phyloP scores from a whole-genome alignment of 1,140 invertebrate genomes.

The Lordiphosa collinella region DNA sequence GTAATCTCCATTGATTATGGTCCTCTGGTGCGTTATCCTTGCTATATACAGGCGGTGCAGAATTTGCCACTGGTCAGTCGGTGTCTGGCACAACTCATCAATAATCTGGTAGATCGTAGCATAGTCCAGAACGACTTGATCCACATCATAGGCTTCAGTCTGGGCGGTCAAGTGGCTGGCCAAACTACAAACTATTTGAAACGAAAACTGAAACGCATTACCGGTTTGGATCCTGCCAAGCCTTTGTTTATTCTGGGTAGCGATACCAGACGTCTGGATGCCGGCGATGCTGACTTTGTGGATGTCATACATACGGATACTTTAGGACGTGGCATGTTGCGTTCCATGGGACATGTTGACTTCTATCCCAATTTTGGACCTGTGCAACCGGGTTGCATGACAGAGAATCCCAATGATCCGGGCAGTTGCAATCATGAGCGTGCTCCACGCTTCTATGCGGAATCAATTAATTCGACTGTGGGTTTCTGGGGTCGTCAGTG shows the following conservation, averaged over 20 bases:
- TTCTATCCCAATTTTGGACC: constrained; percentile 84
- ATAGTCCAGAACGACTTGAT: constrained; percentile 83
- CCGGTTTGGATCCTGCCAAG: constrained; percentile 83
- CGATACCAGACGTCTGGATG: constrained; percentile 81
- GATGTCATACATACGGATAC: constrained; percentile 85
- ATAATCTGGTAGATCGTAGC: constrained; percentile 81
- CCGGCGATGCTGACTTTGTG: constrained; percentile 81
- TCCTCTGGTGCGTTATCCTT: constrained; percentile 81
- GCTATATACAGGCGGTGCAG: constrained; percentile 82
- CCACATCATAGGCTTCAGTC: constrained; percentile 94
- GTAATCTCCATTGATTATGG: constrained; percentile 84
- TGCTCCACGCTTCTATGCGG: constrained; percentile 84
- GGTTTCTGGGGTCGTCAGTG: constrained; percentile 89
- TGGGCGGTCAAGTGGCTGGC: constrained; percentile 93
- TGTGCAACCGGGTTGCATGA: constrained; percentile 83
- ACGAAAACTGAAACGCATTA: constrained; percentile 80
- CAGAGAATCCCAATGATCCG: constrained; percentile 81
- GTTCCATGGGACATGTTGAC: constrained; percentile 82
- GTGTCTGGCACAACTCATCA: constrained; percentile 83
- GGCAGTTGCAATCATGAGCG: constrained; percentile 85
- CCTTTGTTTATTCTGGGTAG: constrained; percentile 81
- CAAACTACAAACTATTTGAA: constrained; percentile 85
- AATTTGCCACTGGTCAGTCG: constrained; percentile 82
- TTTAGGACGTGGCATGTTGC: constrained; percentile 80
- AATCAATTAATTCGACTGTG: constrained; percentile 83